Percentiles rank a stretch among this genome's conserved stretches.
phyloP scores from a whole-genome alignment of 1,140 invertebrate species.

The Philopotamus ludificatus region DNA sequence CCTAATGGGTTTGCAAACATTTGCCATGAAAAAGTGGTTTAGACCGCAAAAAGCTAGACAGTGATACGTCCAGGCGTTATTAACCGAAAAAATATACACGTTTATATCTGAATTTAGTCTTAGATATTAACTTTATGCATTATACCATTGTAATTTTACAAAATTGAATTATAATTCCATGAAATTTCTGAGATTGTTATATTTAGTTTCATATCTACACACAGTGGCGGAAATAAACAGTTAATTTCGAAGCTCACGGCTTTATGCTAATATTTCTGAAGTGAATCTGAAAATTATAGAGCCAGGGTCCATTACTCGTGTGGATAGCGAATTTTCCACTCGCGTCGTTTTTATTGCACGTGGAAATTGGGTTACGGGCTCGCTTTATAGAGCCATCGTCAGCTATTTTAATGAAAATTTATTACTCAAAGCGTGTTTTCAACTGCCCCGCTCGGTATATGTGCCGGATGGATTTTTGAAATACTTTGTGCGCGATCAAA shows the following conservation, averaged over 20 bases:
- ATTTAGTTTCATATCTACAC: too few relatives aligned
- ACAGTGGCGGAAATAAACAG: too few relatives aligned
- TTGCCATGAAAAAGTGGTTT: background rate
- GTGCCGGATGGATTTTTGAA: background rate
- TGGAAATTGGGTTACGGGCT: constrained; percentile 14
- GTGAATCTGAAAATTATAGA: too few relatives aligned
- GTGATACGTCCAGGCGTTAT: too few relatives aligned
- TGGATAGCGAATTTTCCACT: constrained; percentile 13
- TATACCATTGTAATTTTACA: too few relatives aligned
- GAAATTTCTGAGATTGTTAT: too few relatives aligned
- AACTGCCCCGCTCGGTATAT: background rate
- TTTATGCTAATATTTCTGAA: background rate
- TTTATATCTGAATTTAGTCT: too few relatives aligned
- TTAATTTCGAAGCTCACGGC: background rate
- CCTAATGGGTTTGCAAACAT: background rate
- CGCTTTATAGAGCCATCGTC: background rate
- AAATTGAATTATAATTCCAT: too few relatives aligned
- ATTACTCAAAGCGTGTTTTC: background rate
- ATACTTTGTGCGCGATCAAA: background rate
- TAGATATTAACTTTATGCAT: too few relatives aligned
- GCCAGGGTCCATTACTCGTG: too few relatives aligned
- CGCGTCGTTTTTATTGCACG: constrained; percentile 1
- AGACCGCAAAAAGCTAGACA: too few relatives aligned
- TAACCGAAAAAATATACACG: too few relatives aligned
- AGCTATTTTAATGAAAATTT: constrained; percentile 20